A percentile compares a stretch with the other conserved stretches of the same genome.
phyloP scores from a whole-genome alignment of 2,888 invertebrate species.

The Adineta ricciae region DNA sequence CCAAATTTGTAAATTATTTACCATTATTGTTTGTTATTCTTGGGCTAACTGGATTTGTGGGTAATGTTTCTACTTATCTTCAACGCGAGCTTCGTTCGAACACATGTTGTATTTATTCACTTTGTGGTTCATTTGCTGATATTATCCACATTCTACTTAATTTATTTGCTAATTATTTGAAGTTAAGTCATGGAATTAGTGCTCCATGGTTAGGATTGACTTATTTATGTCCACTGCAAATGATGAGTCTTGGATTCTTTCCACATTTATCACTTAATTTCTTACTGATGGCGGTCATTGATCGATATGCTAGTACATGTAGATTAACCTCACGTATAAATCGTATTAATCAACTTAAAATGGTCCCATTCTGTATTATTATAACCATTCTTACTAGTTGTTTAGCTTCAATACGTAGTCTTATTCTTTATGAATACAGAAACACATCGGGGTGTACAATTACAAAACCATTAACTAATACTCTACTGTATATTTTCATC shows the following conservation, averaged over 20 bases:
- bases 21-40: background rate
- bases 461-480: background rate
- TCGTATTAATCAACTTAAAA: background rate
- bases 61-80: background rate
- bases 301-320: background rate
- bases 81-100: too few species aligned
- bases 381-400: background rate
- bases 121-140: background rate
- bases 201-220: too few species aligned
- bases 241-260: background rate
- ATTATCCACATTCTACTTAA: background rate
- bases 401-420: background rate
- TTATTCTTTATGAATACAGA: background rate
- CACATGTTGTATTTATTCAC: background rate
- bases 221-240: background rate
- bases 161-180: background rate
- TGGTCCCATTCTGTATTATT: background rate
- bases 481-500: background rate
- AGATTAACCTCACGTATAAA: background rate
- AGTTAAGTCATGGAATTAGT: background rate
- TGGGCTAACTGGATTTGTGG: background rate
- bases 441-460: background rate
- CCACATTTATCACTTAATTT: background rate
- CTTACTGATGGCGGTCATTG: background rate
- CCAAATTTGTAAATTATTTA: background rate